Evolutionary conservation across 35 echinoderm and acorn worm species (phyloP).

Genomic region (Acanthaster planci): DNA sequence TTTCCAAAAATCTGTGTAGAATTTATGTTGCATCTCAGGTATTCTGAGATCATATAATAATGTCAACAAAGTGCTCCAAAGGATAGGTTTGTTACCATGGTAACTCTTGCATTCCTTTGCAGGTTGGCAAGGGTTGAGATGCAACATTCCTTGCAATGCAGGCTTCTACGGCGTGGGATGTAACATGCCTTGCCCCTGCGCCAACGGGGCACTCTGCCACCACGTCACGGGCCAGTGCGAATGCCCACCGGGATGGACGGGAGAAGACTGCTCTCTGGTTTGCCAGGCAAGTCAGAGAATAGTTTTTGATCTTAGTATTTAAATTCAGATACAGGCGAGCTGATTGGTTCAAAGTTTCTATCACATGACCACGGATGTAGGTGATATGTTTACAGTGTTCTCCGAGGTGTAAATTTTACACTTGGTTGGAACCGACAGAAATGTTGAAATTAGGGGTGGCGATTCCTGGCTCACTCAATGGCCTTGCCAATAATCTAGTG

Average conservation of each 20-base stretch:
- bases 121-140: constrained; percentile 18
- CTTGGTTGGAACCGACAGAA: too few species aligned
- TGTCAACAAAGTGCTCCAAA: not conserved
- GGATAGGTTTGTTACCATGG: not conserved
- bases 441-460: too few species aligned
- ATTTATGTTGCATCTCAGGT: not conserved
- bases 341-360: too few species aligned
- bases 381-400: too few species aligned
- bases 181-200: not conserved
- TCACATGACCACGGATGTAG: not conserved
- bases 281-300: constrained; percentile 30
- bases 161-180: constrained; percentile 8
- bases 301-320: too few species aligned
- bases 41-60: not conserved
- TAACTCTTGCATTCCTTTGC: not conserved
- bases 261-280: constrained; percentile 3
- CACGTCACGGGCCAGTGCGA: constrained; percentile 73
- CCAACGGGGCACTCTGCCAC: constrained; percentile 38
- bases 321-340: too few species aligned
- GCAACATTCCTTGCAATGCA: not conserved
- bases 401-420: too few species aligned
- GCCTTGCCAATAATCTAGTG: too few species aligned
- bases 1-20: not conserved
- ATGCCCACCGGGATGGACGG: constrained; percentile 63
- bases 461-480: too few species aligned